Percentiles rank a stretch among this genome's conserved stretches.
Conservation (phyloP, 2,888 invertebrate species). For the Hirtodrosophila cameraria region DNA sequence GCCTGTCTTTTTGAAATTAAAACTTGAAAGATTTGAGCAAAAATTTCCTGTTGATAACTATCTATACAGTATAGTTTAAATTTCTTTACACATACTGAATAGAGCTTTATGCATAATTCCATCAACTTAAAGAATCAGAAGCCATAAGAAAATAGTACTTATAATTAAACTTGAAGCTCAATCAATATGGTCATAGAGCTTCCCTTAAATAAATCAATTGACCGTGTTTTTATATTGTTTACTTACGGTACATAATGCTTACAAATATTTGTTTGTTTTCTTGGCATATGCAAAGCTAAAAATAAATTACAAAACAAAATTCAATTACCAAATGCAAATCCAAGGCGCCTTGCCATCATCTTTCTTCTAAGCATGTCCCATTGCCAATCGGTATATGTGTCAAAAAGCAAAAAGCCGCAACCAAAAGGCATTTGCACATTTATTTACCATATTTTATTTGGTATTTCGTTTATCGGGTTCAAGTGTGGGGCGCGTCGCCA, state of each 20-base stretch:
- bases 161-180: constrained; percentile 1
- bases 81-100: too few species aligned
- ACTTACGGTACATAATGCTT: constrained; percentile 16
- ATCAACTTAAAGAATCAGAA: background rate
- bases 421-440: constrained; percentile 65
- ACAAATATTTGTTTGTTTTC: constrained; percentile 13
- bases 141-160: background rate
- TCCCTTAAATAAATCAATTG: constrained; percentile 30
- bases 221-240: constrained; percentile 33
- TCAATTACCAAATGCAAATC: constrained; percentile 79
- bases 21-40: too few species aligned
- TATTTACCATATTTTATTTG: constrained; percentile 67
- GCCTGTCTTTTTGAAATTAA: too few species aligned
- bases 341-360: constrained; percentile 38
- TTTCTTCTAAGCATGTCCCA: background rate
- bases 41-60: too few species aligned
- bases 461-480: constrained; percentile 35
- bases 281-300: constrained; percentile 58
- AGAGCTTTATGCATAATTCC: too few species aligned
- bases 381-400: constrained; percentile 46
- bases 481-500: constrained; percentile 59
- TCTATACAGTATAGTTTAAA: too few species aligned
- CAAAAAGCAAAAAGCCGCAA: constrained; percentile 63
- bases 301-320: constrained; percentile 77
- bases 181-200: constrained; percentile 9